phyloP scores from a whole-genome alignment of 2,888 invertebrate species.

The Polydesmus complanatus region DNA sequence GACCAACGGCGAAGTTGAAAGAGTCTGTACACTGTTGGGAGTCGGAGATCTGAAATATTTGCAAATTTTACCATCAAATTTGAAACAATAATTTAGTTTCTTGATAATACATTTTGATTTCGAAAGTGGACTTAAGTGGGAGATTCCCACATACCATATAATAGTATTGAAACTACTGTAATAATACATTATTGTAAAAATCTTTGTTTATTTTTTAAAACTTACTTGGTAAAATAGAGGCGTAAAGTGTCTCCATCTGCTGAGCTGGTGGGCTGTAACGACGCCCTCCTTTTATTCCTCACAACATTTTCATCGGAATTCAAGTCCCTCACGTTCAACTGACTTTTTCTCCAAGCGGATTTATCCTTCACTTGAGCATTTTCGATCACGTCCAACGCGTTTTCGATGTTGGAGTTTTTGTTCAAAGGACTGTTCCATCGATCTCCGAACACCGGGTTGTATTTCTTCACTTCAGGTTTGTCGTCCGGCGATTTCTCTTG shows the following conservation, averaged over 20 bases:
- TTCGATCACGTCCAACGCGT: conserved; percentile 17
- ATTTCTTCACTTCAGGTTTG: conserved; percentile 2
- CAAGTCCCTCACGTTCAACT: conserved; percentile 39
- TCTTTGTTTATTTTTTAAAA: too few species aligned
- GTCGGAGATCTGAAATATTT: neutral
- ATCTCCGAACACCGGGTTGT: conserved; percentile 16
- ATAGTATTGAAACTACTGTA: too few species aligned
- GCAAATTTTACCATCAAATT: neutral
- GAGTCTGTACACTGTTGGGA: too few species aligned
- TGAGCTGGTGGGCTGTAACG: neutral
- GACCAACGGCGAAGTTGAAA: neutral
- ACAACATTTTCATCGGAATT: conserved; percentile 52
- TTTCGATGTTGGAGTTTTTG: conserved; percentile 11
- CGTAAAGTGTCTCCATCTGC: conserved; percentile 9
- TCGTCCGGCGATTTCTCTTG: conserved; percentile 38
- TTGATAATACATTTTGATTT: too few species aligned
- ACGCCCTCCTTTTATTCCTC: conserved; percentile 26
- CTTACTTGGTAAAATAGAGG: conserved; percentile 5
- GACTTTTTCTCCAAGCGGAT: conserved; percentile 58
- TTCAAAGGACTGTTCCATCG: conserved; percentile 14
- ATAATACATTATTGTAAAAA: too few species aligned
- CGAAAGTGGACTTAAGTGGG: too few species aligned
- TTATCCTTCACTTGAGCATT: conserved; percentile 51
- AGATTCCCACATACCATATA: too few species aligned
- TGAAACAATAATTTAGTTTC: neutral